Conservation (phyloP, 2,113 vertebrate species). For the Rhinolophus ferrumequinum region DNA sequence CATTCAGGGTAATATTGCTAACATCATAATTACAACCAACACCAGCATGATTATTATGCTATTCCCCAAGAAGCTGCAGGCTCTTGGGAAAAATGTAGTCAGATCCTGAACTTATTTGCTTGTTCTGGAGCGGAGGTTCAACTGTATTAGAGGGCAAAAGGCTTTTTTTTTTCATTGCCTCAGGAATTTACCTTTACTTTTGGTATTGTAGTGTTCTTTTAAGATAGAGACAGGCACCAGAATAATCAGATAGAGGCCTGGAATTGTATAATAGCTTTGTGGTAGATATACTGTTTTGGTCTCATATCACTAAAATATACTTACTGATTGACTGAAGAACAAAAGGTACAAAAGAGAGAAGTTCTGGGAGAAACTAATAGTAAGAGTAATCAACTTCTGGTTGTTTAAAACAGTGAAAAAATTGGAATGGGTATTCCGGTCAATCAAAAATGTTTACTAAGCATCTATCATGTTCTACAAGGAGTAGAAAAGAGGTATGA, state of each 20-base stretch:
- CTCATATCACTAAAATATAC: slow-evolving; percentile 29
- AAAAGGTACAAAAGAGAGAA: background rate
- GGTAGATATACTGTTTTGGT: background rate
- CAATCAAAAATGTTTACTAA: slow-evolving; percentile 13
- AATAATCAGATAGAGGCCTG: background rate
- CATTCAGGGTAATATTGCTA: background rate
- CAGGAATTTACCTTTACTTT: slow-evolving; percentile 7
- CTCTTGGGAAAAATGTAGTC: background rate
- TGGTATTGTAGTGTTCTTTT: background rate
- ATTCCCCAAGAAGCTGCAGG: background rate
- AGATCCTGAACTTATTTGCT: slow-evolving; percentile 3
- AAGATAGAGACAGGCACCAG: background rate
- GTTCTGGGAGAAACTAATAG: background rate
- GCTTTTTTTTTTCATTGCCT: background rate
- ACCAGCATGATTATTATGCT: background rate
- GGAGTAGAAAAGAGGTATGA: background rate
- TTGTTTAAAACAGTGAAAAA: slow-evolving; percentile 38
- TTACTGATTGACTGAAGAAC: background rate
- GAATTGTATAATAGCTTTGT: background rate
- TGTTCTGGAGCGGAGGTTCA: background rate
- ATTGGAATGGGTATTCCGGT: background rate
- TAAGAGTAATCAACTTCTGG: background rate
- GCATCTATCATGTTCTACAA: background rate
- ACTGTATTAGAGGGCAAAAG: background rate
- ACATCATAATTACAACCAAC: background rate